Evolutionary conservation across 2,113 vertebrate species (phyloP).

Genomic region (Trematomus loennbergii): DNA sequence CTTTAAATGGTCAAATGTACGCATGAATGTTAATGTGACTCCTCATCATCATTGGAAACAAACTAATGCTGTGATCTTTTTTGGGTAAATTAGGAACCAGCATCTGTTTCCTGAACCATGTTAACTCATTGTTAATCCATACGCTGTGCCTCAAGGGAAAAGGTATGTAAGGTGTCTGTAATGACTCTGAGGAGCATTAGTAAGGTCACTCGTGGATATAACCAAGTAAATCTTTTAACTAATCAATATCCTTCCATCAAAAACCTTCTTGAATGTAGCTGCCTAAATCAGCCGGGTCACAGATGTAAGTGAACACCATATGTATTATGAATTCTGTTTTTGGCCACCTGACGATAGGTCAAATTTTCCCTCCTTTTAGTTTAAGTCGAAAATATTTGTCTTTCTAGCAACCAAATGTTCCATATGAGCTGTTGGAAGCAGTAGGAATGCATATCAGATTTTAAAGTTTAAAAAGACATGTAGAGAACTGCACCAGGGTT

Average conservation of each 20-base stretch:
- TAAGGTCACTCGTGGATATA: conserved; percentile 3
- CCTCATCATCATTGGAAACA: conserved; percentile 1
- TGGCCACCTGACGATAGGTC: no score
- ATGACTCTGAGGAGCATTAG: conserved; percentile 11
- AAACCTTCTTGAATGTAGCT: not conserved
- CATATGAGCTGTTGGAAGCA: no score
- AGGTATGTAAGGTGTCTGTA: not conserved
- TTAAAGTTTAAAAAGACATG: no score
- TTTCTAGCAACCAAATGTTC: no score
- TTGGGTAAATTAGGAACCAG: conserved; percentile 27
- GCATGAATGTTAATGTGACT: conserved; percentile 6
- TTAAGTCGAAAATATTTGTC: no score
- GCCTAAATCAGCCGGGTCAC: not conserved
- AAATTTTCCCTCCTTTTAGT: no score
- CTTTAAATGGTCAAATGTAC: conserved; percentile 2
- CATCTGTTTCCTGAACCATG: conserved; percentile 41
- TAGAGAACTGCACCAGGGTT: no score
- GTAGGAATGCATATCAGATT: no score
- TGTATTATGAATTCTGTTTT: no score
- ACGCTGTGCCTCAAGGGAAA: not conserved
- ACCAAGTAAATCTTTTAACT: not conserved
- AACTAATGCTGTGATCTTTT: conserved; percentile 6
- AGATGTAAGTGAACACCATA: not conserved
- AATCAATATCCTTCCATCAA: not conserved
- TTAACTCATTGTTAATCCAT: conserved; percentile 45